Conservation (phyloP, 2,888 invertebrate species). For the Caenorhabditis plicata region DNA sequence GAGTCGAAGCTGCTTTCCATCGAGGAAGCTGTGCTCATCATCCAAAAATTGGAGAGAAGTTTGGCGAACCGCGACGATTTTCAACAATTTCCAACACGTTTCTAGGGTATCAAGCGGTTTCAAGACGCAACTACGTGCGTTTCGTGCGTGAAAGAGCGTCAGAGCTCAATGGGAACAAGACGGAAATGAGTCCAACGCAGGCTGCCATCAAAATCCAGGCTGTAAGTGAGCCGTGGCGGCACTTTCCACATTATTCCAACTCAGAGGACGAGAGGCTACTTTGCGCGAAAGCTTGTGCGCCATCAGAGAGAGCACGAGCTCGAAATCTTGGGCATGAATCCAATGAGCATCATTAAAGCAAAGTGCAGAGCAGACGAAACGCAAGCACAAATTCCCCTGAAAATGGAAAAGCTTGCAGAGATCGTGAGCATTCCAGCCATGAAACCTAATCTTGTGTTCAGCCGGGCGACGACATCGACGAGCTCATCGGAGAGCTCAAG, state of each 20-base stretch:
- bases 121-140: conserved; percentile 49
- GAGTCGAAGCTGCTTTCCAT: conserved; percentile 37
- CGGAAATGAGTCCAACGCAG: conserved; percentile 45
- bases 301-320: conserved; percentile 44
- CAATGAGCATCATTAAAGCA: conserved; percentile 26
- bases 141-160: conserved; percentile 54
- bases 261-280: conserved; percentile 52
- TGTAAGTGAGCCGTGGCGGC: conserved; percentile 13
- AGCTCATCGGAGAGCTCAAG: conserved; percentile 7
- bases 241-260: not conserved
- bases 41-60: conserved; percentile 55
- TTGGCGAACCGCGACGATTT: not conserved
- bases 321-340: conserved; percentile 37
- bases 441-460: not conserved
- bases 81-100: conserved; percentile 1
- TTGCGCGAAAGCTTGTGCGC: conserved; percentile 45
- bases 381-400: not conserved
- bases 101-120: conserved; percentile 56
- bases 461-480: conserved; percentile 5
- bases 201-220: conserved; percentile 57
- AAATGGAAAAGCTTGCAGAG: no score
- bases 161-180: conserved; percentile 41
- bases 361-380: conserved; percentile 7
- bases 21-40: conserved; percentile 53
- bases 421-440: no score